Conservation (phyloP, 1,140 invertebrate species). For the Ericerus pela region DNA sequence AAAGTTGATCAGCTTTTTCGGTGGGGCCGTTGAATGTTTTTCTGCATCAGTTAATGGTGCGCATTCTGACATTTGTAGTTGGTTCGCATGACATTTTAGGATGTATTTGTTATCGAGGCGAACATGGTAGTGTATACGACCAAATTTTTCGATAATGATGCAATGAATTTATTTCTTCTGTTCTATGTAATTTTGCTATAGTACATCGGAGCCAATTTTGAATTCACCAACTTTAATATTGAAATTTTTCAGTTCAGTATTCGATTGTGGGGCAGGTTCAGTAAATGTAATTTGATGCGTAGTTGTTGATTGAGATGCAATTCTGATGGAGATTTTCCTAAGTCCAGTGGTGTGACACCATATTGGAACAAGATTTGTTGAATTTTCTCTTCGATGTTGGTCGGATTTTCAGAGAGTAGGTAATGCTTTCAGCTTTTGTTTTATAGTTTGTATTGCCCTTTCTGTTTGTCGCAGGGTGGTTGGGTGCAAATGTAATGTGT, state of each 20-base stretch:
- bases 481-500: slow-evolving; percentile 16
- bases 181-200: neutral
- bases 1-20: too few species aligned
- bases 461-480: slow-evolving; percentile 15
- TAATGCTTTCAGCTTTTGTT: slow-evolving; percentile 3
- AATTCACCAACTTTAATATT: neutral
- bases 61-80: too few species aligned
- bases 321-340: neutral
- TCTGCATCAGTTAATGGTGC: too few species aligned
- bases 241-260: neutral
- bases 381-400: neutral
- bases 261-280: neutral
- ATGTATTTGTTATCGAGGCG: neutral
- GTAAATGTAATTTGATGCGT: neutral
- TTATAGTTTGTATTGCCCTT: slow-evolving; percentile 13
- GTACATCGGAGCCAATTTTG: neutral
- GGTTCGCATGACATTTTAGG: neutral
- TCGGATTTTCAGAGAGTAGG: neutral
- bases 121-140: neutral
- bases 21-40: too few species aligned
- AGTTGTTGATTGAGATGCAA: neutral
- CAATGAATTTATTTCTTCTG: neutral
- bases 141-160: neutral
- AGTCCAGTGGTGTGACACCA: neutral
- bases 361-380: neutral